Percentiles rank a stretch among this genome's conserved stretches.
Conservation (phyloP, 2,797 vertebrate genomes). For the Catostomus latipinnis region DNA sequence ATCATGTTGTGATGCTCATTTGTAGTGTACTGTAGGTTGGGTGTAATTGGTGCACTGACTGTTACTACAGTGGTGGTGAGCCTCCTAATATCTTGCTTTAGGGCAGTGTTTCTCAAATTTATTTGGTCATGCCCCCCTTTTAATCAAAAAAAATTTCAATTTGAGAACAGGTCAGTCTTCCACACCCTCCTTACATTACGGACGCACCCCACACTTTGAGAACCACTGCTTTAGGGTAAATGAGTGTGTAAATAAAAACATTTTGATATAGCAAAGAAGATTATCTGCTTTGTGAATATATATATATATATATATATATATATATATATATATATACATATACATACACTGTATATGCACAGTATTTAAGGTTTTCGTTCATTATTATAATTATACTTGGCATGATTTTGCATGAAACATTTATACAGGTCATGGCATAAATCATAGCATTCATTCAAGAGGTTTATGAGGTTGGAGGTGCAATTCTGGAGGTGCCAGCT, state of each 20-base stretch:
- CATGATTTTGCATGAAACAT: slow-evolving; percentile 2
- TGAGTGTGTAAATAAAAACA: not conserved
- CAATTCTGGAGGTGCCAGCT: not conserved
- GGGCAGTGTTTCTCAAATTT: no score
- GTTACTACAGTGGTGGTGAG: not conserved
- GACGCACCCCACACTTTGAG: no score
- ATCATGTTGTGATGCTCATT: not conserved
- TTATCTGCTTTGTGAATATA: no score
- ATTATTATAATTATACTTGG: not conserved
- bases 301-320: no score
- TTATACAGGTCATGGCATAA: not conserved
- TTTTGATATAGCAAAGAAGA: no score
- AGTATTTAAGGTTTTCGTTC: not conserved
- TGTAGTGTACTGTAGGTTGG: slow-evolving; percentile 9
- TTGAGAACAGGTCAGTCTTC: no score
- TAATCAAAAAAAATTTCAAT: no score
- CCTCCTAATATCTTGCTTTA: not conserved
- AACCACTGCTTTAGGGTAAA: not conserved
- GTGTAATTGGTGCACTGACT: not conserved
- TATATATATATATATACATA: no score
- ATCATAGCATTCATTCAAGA: not conserved
- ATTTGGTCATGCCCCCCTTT: no score
- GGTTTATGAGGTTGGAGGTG: not conserved
- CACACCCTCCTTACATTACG: no score
- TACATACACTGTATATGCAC: no score